Base-by-base conservation (phyloP, 2,888 invertebrate species). In the Agriopis leucophaearia region DNA sequence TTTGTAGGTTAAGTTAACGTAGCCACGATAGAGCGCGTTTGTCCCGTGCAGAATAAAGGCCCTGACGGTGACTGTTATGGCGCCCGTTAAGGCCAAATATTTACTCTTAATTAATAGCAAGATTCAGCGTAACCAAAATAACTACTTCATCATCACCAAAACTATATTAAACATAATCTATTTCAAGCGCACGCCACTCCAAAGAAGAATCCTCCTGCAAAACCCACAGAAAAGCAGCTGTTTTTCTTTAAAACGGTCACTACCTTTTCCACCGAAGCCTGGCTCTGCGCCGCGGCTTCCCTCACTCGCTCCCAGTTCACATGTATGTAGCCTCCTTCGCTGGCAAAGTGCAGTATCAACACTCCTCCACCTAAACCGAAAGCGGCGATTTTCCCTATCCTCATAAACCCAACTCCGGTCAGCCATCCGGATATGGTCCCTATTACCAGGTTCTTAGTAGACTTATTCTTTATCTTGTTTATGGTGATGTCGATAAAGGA, bases 361-460 rank as follows among this genome's bases (percentile, higher is more conserved):
- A 99, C 96, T 35, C 98, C 96, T 9, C 98, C 98, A 44, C 99
- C 99, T 47, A 99, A 91, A 0, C 98, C 97, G 66, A 97, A 96
- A 0, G 99, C 98, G 0, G 97, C 97, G 16, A 97, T 94, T 90
- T 98, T 98, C 0, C 99, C 98, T 60, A 99, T 95, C 90, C 96
- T 97, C 90, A 96, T 95, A 36, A 96, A 95, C 15, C 97, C 88
- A 74, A 96, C 95, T 12, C 98, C 98, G 10, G 97, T 95, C 27
- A 96, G 83, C 97, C 97, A 92, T 0, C 93, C 92, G 10, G 85
- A 75, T 0, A 87, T 15, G 0, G 91, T 91, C 0, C 93, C 93
- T 13, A 91, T 50, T 8, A 88, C 63, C 1, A 93, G 72, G 51
- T 88, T 86, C 60, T 86, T 88, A 36, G 81, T 86, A 9, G 86